Evolutionary conservation across 2,113 vertebrate genomes (phyloP), one percentile per base, ranked within the genome.

Genomic region (Raphicerus campestris): DNA sequence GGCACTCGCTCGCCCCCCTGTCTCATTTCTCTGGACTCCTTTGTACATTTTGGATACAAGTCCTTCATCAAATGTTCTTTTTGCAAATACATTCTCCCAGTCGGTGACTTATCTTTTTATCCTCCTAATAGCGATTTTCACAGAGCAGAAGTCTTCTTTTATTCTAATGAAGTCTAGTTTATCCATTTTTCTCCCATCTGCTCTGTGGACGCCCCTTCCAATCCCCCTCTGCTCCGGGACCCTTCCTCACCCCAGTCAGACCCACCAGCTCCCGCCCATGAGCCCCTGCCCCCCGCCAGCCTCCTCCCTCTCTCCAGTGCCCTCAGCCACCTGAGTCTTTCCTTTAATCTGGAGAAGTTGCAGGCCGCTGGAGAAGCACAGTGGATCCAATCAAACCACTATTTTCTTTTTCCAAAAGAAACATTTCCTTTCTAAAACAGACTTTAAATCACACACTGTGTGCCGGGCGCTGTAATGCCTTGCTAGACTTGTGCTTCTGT

Each of bases 401-500:
- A 35, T 39, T 24, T 24, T 6, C 35, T 73, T 24, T 70, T 73
- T 13, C 66, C 13, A 6, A 73, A 73, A 22, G 35, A 73, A 73
- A 39, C 66, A 73, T 13, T 39, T 10, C 63, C 7, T 35, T 35
- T 73, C 66, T 73, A 39, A 73, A 73, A 35, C 6, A 39, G 66
- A 73, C 10, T 39, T 73, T 13, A 24, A 73, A 11, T 6, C 2
- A 2, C 35, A 6, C 20, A 3, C 20, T 73, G 2, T 6, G 13
- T 39, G 66, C 35, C 13, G 66, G 20, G 66, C 10, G 0, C 2
- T 24, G 35, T 6, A 24, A 6, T 2, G 4, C 19, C 66, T 24
- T 13, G 2, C 0, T 6, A 42, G 20, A 20, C 35, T 22, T 24
- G 5, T 24, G 10, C 35, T 0, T 42, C 70, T 24, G 10, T 39